Evolutionary conservation across 2,888 invertebrate species (phyloP).

Genomic region (Anticlea derivata): DNA sequence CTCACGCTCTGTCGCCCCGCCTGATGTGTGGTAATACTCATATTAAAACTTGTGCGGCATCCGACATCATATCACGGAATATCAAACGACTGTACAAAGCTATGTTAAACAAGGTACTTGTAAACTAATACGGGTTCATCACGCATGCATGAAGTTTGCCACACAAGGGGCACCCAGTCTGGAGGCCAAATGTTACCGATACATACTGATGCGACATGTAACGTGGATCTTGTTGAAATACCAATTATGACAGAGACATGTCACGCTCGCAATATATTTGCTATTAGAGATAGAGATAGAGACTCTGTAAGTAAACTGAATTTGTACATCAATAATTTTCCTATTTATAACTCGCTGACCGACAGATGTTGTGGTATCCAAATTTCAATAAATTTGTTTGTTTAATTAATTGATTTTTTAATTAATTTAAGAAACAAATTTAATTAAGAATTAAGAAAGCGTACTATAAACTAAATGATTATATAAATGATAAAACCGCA

Average conservation of each 20-base stretch:
- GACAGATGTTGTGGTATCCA: too few species aligned
- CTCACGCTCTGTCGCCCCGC: conserved; percentile 6
- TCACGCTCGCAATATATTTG: neutral
- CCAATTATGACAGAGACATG: conserved; percentile 8
- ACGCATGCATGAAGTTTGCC: conserved; percentile 67
- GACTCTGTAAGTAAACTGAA: neutral
- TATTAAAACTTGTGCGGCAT: conserved; percentile 40
- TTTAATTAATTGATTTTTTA: too few species aligned
- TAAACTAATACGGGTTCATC: conserved; percentile 71
- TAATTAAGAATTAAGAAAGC: too few species aligned
- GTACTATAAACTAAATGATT: too few species aligned
- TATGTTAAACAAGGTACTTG: conserved; percentile 61
- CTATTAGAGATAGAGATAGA: too few species aligned
- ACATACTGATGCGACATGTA: conserved; percentile 33
- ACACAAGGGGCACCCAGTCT: conserved; percentile 27
- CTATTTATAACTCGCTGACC: too few species aligned
- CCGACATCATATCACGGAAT: conserved; percentile 60
- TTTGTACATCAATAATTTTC: too few species aligned
- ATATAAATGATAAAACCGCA: too few species aligned
- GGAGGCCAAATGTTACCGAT: conserved; percentile 36
- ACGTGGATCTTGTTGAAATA: conserved; percentile 15
- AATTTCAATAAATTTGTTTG: too few species aligned
- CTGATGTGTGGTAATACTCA: conserved; percentile 32
- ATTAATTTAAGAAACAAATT: too few species aligned
- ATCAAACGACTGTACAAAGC: conserved; percentile 67